A percentile compares a stretch with the other conserved stretches of the same genome.
These are phyloP conservation scores for Cataglyphis livida DNA, from an alignment of 2,888 invertebrate genomes.

Conservation along the genomic window DNA sequence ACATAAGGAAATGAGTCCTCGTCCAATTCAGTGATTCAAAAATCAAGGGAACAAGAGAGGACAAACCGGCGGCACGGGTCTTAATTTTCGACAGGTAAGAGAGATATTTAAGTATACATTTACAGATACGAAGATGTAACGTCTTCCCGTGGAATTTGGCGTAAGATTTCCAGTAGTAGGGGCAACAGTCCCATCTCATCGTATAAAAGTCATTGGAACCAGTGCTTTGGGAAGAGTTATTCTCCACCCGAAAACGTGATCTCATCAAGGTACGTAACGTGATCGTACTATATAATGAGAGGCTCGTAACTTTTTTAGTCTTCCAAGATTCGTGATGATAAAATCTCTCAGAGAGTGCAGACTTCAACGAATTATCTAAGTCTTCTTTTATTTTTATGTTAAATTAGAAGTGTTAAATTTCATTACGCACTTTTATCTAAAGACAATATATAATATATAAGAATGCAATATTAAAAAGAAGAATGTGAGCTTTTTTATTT, in stretches of 20 bases:
- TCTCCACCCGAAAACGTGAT: slow-evolving; percentile 15
- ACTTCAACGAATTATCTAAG: neutral
- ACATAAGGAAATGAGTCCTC: slow-evolving; percentile 4
- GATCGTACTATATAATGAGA: neutral
- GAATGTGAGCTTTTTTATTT: neutral
- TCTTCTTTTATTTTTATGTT: neutral
- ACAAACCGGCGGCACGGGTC: neutral
- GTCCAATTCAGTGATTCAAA: neutral
- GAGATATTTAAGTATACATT: neutral
- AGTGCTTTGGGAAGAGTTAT: slow-evolving; percentile 32
- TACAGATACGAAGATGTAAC: neutral
- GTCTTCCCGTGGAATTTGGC: slow-evolving; percentile 48
- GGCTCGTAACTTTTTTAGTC: neutral
- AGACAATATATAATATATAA: neutral
- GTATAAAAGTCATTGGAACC: slow-evolving; percentile 56
- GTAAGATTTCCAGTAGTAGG: slow-evolving; percentile 51
- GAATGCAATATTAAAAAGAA: neutral
- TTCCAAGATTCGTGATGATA: neutral
- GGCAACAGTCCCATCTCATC: slow-evolving; percentile 31
- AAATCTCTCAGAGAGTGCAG: neutral
- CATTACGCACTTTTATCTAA: neutral
- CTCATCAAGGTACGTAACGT: slow-evolving; percentile 40
- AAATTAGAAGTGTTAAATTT: neutral
- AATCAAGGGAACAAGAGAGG: slow-evolving; percentile 1
- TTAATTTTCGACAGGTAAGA: neutral